A percentile compares a stretch with the other conserved stretches of the same genome.
Evolutionary conservation across 2,888 invertebrate genomes (phyloP).

Genomic region (Apoda limacodes): DNA sequence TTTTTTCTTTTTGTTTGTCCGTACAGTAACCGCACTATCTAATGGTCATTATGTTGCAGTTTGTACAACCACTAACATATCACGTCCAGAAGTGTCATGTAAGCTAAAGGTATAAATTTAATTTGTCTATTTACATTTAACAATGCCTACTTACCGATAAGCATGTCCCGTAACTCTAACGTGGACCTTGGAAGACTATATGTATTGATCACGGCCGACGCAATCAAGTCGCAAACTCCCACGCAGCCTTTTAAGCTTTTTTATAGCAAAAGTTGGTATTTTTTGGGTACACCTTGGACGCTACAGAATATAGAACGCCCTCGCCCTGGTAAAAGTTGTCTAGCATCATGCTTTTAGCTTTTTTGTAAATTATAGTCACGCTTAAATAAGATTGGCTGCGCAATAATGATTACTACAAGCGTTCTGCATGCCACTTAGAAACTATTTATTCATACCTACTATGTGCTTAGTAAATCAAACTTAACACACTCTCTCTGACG

Average conservation of each 20-base stretch:
- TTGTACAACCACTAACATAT: conserved; percentile 70
- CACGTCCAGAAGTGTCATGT: conserved; percentile 70
- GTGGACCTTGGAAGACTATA: conserved; percentile 39
- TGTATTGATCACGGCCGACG: conserved; percentile 47
- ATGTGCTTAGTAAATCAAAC: conserved; percentile 66
- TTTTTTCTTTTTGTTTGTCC: conserved; percentile 67
- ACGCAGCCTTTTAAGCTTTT: conserved; percentile 66
- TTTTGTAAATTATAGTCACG: conserved; percentile 71
- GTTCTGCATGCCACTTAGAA: conserved; percentile 71
- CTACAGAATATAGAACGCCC: conserved; percentile 64
- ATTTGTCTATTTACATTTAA: conserved; percentile 65
- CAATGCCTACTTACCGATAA: conserved; percentile 51
- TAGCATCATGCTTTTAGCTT: conserved; percentile 70
- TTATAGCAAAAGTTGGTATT: conserved; percentile 64
- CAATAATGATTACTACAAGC: conserved; percentile 71
- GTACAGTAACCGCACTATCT: conserved; percentile 70
- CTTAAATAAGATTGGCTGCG: conserved; percentile 70
- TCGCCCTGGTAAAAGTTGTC: conserved; percentile 68
- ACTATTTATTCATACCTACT: conserved; percentile 66
- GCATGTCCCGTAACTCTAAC: conserved; percentile 50
- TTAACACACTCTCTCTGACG: conserved; percentile 62
- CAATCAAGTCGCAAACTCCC: conserved; percentile 54
- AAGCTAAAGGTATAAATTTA: conserved; percentile 68
- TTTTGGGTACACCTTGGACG: conserved; percentile 67
- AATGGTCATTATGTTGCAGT: conserved; percentile 71